phyloP scores from a whole-genome alignment of 2,113 vertebrate genomes.

The Gadus macrocephalus region DNA sequence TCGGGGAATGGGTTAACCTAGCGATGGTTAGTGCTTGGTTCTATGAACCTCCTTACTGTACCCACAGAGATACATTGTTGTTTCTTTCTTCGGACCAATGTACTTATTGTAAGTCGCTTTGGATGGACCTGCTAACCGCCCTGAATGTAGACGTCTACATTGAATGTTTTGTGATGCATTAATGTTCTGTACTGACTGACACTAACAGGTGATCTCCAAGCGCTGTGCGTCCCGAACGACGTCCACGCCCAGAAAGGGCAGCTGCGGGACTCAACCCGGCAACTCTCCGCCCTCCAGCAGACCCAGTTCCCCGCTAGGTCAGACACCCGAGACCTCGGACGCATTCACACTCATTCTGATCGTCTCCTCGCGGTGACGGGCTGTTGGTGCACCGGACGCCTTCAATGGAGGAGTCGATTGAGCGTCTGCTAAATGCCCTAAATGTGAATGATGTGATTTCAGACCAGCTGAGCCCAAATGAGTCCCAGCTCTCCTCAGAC shows the following conservation, averaged over 20 bases:
- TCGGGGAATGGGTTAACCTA: too few relatives aligned
- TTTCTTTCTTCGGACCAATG: too few relatives aligned
- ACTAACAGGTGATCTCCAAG: neutral
- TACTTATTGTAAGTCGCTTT: too few relatives aligned
- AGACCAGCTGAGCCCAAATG: constrained; percentile 23
- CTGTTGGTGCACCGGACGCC: neutral
- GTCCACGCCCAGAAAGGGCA: constrained; percentile 5
- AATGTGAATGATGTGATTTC: neutral
- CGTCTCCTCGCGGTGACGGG: constrained; percentile 7
- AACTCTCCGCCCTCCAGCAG: neutral
- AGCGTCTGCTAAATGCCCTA: too few relatives aligned
- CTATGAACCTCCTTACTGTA: too few relatives aligned
- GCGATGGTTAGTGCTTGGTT: too few relatives aligned
- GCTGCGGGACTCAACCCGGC: neutral
- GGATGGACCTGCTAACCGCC: too few relatives aligned
- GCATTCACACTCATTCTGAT: neutral
- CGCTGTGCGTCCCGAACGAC: neutral
- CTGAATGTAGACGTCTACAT: neutral
- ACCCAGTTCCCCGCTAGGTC: neutral
- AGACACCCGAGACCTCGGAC: constrained; percentile 5
- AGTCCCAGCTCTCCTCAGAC: constrained; percentile 58
- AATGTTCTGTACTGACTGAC: too few relatives aligned
- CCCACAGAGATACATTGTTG: too few relatives aligned
- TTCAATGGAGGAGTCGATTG: neutral
- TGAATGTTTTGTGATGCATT: too few relatives aligned